Evolutionary conservation across 2,113 vertebrate species (phyloP), one percentile per base, ranked within the genome.

Genomic region (Nannobrachium achirus): DNA sequence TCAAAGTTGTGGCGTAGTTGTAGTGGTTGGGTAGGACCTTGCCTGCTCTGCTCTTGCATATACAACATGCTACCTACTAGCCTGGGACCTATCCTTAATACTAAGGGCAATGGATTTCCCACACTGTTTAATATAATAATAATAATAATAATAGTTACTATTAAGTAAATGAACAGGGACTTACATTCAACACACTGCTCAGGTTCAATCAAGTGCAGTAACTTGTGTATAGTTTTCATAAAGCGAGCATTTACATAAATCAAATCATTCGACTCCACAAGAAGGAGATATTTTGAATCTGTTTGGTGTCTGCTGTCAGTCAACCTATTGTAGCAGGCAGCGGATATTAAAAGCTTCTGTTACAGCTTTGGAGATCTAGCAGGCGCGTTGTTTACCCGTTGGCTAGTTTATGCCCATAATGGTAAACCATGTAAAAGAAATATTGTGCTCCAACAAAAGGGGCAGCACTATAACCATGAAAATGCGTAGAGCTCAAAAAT

Each of bases 291-390:
- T 59, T 76, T 52, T 55, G 44, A 33, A 4, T 63, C 11, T 56
- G 61, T 57, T 6, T 45, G 18, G 53, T 71, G 38, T 33, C 10
- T 66, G 20, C 73, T 71, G 50, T 33, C 19, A 14, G 42, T 14
- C 59, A 39, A 72, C 60, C 59, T 69, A 13, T 72, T 72, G 61
- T 8, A 59, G 40, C 72, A 66, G 44, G 69, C 51, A 49, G 66
- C 2, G 3, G 60, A 69, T 57, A 60, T 76, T 75, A 80, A 69
- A 78, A 71, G 56, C 58, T 64, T 66, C 1, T 2, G 38, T 42
- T 62, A 49, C 60, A 55, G 67, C n/a, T 38, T 65, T 2, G 64
- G 57, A 59, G 61, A 60, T 13, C 7, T 48, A 61, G 63, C 53
- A 4, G 52, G 13, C 38, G 14, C 48, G 8, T 16, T 50, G 16